Evolutionary conservation across 2,797 vertebrate species (phyloP).

Genomic region (Lepidocolaptes lacrymiger): DNA sequence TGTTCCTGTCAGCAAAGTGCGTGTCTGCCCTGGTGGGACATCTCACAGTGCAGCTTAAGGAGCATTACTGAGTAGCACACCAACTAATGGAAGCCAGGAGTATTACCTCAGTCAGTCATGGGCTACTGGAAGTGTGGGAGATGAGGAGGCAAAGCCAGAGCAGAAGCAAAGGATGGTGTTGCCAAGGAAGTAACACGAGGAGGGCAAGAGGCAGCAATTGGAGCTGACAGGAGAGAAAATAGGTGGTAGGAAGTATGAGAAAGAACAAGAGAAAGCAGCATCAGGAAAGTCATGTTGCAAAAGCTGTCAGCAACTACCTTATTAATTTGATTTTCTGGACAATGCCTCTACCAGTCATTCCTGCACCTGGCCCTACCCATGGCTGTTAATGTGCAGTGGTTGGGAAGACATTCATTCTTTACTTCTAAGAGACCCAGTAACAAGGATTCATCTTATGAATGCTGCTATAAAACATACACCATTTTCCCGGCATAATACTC

Average conservation of each 20-base stretch:
- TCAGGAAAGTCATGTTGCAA: background rate
- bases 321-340: background rate
- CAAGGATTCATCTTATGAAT: background rate
- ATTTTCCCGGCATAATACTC: background rate
- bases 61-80: background rate
- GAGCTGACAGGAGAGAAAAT: background rate
- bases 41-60: rapidly evolving
- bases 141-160: background rate
- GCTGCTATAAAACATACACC: background rate
- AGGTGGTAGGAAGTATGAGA: background rate
- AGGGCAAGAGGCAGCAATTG: background rate
- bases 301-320: background rate
- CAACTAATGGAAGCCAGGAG: background rate
- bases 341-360: background rate
- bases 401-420: background rate
- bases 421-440: background rate
- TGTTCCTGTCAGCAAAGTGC: background rate
- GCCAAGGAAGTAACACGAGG: background rate
- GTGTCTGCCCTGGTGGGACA: background rate
- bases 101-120: background rate
- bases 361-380: background rate
- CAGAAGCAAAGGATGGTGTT: background rate
- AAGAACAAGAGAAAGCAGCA: background rate
- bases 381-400: background rate
- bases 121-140: background rate